These are phyloP conservation scores for Falco biarmicus DNA, from an alignment of 2,797 vertebrate species.

Conservation along the genomic window DNA sequence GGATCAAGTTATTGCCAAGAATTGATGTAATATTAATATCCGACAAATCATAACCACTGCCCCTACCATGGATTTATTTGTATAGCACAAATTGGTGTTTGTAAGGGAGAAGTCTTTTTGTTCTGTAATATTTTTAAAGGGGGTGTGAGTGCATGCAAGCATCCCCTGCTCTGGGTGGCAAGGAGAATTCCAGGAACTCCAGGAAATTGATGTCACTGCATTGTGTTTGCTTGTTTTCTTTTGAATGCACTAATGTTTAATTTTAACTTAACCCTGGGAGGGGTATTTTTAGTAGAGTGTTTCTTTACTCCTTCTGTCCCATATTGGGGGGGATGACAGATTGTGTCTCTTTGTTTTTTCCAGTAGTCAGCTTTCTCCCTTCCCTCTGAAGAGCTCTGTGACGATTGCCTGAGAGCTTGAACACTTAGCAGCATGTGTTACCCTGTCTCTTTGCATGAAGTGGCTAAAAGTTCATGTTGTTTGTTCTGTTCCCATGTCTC, in stretches of 20 bases:
- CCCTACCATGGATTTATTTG: not conserved
- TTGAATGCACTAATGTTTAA: constrained; percentile 41
- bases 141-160: not conserved
- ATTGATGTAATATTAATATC: not conserved
- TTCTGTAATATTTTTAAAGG: not conserved
- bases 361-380: not conserved
- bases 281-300: constrained; percentile 55
- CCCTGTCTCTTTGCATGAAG: not conserved
- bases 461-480: not conserved
- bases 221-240: constrained; percentile 43
- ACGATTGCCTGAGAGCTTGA: not conserved
- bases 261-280: constrained; percentile 67
- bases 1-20: not conserved
- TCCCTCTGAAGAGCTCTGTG: not conserved
- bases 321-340: not conserved
- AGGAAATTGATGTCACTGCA: constrained; percentile 48
- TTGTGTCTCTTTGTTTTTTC: constrained; percentile 9
- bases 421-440: not conserved
- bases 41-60: not conserved
- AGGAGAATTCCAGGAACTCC: constrained; percentile 51
- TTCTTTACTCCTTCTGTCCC: constrained; percentile 18
- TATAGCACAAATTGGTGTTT: not conserved
- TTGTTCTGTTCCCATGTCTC: not conserved
- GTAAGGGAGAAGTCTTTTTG: not conserved
- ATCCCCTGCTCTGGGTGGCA: not conserved